These are phyloP conservation scores for Lymantria monacha DNA, from an alignment of 2,888 invertebrate species.

Conservation along the genomic window DNA sequence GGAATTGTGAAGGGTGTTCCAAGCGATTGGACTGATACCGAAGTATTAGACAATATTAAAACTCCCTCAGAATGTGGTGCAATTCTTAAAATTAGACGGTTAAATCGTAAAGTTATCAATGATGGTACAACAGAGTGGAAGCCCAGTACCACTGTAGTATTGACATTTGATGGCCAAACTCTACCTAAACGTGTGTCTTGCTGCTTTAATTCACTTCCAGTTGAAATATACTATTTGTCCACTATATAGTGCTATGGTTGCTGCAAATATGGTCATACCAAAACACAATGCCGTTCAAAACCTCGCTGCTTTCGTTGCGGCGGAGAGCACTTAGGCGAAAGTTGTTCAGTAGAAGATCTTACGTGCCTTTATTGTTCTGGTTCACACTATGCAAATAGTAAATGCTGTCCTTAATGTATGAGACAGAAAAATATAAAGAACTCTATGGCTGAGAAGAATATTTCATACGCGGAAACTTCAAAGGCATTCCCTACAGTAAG, in stretches of 20 bases:
- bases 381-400: too few relatives aligned
- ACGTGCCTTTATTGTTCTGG: too few relatives aligned
- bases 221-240: neutral
- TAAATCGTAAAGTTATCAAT: neutral
- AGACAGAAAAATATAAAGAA: neutral
- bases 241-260: neutral
- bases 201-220: neutral
- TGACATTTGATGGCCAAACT: neutral
- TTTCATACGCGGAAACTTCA: neutral
- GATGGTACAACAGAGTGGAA: neutral
- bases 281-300: too few relatives aligned
- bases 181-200: neutral
- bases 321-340: too few relatives aligned
- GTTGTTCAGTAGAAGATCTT: too few relatives aligned
- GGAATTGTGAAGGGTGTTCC: neutral
- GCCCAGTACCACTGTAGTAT: neutral
- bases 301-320: too few relatives aligned
- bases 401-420: neutral
- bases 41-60: neutral
- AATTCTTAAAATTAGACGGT: neutral
- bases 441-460: neutral
- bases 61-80: neutral
- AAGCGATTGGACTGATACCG: neutral
- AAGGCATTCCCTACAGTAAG: neutral
- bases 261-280: too few relatives aligned